Base-by-base conservation (phyloP, 2,888 invertebrate genomes). In the Scaptomyza polygonia region DNA sequence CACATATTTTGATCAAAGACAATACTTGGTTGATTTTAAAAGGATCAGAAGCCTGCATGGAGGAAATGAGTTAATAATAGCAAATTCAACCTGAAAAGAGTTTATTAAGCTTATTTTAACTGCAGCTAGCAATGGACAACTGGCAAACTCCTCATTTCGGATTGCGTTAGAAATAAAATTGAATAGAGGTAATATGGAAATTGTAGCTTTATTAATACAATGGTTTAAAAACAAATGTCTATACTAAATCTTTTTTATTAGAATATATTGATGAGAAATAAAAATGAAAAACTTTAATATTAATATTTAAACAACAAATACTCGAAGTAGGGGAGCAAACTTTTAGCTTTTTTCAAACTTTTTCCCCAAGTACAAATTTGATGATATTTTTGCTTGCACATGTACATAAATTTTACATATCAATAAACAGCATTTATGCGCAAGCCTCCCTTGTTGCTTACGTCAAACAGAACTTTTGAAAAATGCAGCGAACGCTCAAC, bases 401-500 rank as follows among this genome's bases (percentile, higher is more conserved):
- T 1, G 16, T 18, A 7, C 5, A 47, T 14, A 49, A 36, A 14
- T 49, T 56, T 56, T 5, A 25, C 39, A 30, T 30, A 25, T 51
- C 49, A 56, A 14, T 49, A 29, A 29, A 39, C 56, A 56, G 21
- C 30, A 25, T 52, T 57, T 51, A 42, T 40, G 39, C 27, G 9
- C 5, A 25, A 8, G 8, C 6, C 6, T 18, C 11, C 21, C 6
- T 34, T 43, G 34, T 14, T 7, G 54, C 14, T 34, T 21, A 16
- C 25, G 12, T 32, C 32, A 16, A 48, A 27, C 25, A 45, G 64
- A 39, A 44, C 27, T 63, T 63, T 25, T 44, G 14, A 44, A 51
- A 47, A 54, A 51, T 36, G 44, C 69, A 68, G 43, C 53, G 40
- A 59, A 61, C 59, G 53, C 52, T 48, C 52, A 66, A 62, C 62